Evolutionary conservation across 1,140 invertebrate species (phyloP), one percentile per base, ranked within the genome.

Genomic region (Calliphora vicina): DNA sequence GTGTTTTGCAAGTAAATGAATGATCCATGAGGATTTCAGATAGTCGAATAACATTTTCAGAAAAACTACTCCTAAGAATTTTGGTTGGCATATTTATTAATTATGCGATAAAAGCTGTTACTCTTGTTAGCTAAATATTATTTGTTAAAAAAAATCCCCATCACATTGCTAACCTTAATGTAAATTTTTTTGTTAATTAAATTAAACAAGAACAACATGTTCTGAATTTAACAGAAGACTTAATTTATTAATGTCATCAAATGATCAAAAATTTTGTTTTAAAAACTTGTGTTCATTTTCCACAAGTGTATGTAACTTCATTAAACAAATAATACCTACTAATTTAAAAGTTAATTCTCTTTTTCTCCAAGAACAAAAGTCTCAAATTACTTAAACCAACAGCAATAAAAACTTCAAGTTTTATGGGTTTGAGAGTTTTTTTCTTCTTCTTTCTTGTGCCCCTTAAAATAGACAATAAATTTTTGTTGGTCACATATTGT

Each of bases 401-500:
- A 57, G n/a, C n/a, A 67, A 67, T 67, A 23, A 23, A 67, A 67
- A 67, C 23, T 67, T 67, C n/a, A 67, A 67, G n/a, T 67, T 67
- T 23, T 23, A 10, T 23, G 23, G 10, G 61, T 67, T n/a, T 57
- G 50, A 57, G 50, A n/a, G 61, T 67, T 23, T 25, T 67, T n/a
- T 23, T 67, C n/a, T 67, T n/a, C 50, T 61, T 23, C 12, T 23
- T 20, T 67, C 20, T 23, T 23, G 23, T 8, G 9, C 23, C 61
- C n/a, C n/a, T 12, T 10, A 67, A 20, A 67, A 23, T 67, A 67
- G n/a, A 61, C 50, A 61, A 67, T 9, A 8, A 25, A 50, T 67
- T 67, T 67, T 25, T 57, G 15, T 35, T 78, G 74, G 74, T 78
- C 74, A 78, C 74, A 78, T 78, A 78, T 78, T 78, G 74, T 45